Evolutionary conservation across 53 echinoderm and acorn worm genomes (phyloP).

Genomic region (Temnopleurus reevesii): DNA sequence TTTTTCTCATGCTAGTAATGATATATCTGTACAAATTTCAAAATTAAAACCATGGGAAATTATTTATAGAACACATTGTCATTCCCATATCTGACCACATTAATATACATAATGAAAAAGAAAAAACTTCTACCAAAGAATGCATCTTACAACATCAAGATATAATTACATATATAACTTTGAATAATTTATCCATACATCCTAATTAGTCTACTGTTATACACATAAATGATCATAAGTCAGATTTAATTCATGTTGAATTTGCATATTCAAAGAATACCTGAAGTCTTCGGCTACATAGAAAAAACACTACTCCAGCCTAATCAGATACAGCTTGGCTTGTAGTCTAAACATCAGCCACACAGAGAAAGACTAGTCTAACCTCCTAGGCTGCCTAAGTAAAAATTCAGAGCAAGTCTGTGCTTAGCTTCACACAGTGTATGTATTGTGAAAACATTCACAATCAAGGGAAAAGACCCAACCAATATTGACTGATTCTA

Average conservation of each 20-base stretch:
- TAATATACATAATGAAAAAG: conserved; percentile 33
- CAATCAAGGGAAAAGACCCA: neutral
- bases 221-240: conserved; percentile 50
- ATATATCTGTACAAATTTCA: conserved; percentile 60
- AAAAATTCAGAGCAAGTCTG: neutral
- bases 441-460: neutral
- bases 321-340: neutral
- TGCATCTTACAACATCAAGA: conserved; percentile 48
- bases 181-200: conserved; percentile 35
- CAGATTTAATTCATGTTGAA: neutral
- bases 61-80: conserved; percentile 50
- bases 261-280: conserved; percentile 57
- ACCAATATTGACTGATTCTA: neutral
- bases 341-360: conserved; percentile 13
- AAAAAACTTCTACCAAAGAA: conserved; percentile 48
- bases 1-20: conserved; percentile 51
- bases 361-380: neutral
- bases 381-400: neutral
- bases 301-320: conserved; percentile 47
- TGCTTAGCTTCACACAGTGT: neutral
- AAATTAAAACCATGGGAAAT: conserved; percentile 52
- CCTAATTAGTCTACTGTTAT: conserved; percentile 26
- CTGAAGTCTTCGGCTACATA: conserved; percentile 43
- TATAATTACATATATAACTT: conserved; percentile 52
- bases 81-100: conserved; percentile 15